Evolutionary conservation across 2,113 vertebrate species (phyloP).

Genomic region (Nothocercus julius): DNA sequence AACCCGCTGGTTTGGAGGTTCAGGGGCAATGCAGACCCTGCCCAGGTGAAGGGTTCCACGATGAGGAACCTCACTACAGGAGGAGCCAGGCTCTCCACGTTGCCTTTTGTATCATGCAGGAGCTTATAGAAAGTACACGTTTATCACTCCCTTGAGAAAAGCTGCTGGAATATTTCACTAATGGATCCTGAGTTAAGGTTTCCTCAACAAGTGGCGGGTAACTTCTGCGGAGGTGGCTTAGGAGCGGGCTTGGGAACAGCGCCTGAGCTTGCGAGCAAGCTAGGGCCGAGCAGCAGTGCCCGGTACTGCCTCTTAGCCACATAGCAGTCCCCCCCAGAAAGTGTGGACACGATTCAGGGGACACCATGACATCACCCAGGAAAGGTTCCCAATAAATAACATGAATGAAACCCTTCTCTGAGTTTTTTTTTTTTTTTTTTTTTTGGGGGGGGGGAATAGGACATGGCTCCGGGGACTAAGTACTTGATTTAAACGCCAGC

Average conservation of each 20-base stretch:
- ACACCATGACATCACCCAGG: rapidly evolving
- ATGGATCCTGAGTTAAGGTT: rapidly evolving
- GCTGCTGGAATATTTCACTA: not conserved
- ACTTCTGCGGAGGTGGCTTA: not conserved
- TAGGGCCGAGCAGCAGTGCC: too few relatives aligned
- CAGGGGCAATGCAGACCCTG: not conserved
- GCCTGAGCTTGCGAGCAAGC: too few relatives aligned
- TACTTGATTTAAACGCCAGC: not conserved
- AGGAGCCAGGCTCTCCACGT: rapidly evolving
- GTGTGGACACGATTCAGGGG: rapidly evolving
- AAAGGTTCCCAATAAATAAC: not conserved
- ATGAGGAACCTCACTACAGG: not conserved
- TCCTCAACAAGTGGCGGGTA: not conserved
- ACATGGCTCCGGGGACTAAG: not conserved
- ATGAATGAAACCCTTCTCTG: not conserved
- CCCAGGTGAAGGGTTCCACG: not conserved
- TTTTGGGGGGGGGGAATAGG: not conserved
- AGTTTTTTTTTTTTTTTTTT: too few relatives aligned
- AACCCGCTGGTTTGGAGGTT: not conserved
- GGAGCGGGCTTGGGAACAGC: rapidly evolving
- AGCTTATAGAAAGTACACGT: not conserved
- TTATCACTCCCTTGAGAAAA: not conserved
- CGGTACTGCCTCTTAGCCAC: not conserved
- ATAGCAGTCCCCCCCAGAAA: too few relatives aligned
- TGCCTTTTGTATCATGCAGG: not conserved